A percentile compares a stretch with the other conserved stretches of the same genome.
These are phyloP conservation scores for Neostethus bicornis DNA, from an alignment of 2,797 vertebrate genomes.

Conservation along the genomic window DNA sequence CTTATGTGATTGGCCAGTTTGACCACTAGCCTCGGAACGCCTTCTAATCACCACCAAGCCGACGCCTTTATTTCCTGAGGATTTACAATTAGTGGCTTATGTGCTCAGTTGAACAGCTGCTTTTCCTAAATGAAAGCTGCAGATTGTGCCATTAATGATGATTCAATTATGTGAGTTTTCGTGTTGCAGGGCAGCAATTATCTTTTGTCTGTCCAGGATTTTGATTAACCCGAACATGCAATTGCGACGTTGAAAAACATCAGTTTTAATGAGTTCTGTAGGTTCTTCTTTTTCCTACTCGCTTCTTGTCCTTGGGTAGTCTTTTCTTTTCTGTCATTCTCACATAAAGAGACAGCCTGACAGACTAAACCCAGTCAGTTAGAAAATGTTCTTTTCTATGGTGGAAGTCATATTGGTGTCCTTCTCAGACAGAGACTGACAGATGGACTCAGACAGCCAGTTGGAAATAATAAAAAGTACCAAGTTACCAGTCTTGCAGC, in stretches of 20 bases:
- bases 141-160: constrained; percentile 36
- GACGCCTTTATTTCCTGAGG: constrained; percentile 28
- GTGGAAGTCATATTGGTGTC: constrained; percentile 44
- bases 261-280: constrained; percentile 17
- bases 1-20: constrained; percentile 38
- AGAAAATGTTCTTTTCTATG: constrained; percentile 24
- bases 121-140: constrained; percentile 42
- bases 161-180: constrained; percentile 50
- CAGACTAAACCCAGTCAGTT: constrained; percentile 34
- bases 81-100: constrained; percentile 29
- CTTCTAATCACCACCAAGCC: constrained; percentile 43
- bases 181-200: constrained; percentile 46
- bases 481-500: constrained; percentile 48
- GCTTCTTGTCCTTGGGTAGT: constrained; percentile 23
- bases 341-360: constrained; percentile 25
- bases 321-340: constrained; percentile 14
- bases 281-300: no score
- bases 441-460: constrained; percentile 52
- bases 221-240: constrained; percentile 24
- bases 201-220: constrained; percentile 44
- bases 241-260: constrained; percentile 23
- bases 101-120: constrained; percentile 39
- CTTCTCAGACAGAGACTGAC: constrained; percentile 56
- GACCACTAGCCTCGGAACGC: constrained; percentile 21
- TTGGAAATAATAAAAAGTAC: constrained; percentile 40